Percentiles rank a stretch among this genome's conserved stretches.
Evolutionary conservation across 2,113 vertebrate species (phyloP).

Genomic region (Ageneiosus marmoratus): DNA sequence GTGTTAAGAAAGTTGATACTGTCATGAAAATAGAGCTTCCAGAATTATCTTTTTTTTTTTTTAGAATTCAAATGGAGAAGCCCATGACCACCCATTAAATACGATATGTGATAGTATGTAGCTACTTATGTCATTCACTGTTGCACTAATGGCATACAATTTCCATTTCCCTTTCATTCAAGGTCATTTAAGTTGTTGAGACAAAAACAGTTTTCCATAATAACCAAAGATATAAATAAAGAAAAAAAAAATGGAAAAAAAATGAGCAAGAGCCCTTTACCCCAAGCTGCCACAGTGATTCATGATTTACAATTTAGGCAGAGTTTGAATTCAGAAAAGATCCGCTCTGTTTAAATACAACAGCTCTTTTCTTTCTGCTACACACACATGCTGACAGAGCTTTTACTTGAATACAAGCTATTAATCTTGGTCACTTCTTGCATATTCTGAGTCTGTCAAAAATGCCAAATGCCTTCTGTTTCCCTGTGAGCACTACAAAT

Average conservation of each 20-base stretch:
- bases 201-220: slow-evolving; percentile 66
- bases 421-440: slow-evolving; percentile 69
- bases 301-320: slow-evolving; percentile 80
- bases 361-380: slow-evolving; percentile 63
- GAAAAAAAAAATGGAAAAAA: slow-evolving; percentile 64
- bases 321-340: slow-evolving; percentile 76
- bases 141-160: neutral
- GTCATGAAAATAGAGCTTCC: neutral
- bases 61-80: neutral
- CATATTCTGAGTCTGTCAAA: slow-evolving; percentile 54
- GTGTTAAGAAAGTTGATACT: neutral
- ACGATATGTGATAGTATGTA: neutral
- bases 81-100: neutral
- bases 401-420: slow-evolving; percentile 64
- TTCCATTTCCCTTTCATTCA: slow-evolving; percentile 10
- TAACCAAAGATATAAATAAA: slow-evolving; percentile 11
- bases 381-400: slow-evolving; percentile 60
- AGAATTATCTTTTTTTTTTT: neutral
- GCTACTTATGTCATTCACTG: neutral
- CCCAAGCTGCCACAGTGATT: slow-evolving; percentile 79
- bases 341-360: slow-evolving; percentile 61
- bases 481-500: slow-evolving; percentile 23
- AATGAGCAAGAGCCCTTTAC: slow-evolving; percentile 70
- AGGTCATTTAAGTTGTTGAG: slow-evolving; percentile 59
- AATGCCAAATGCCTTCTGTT: slow-evolving; percentile 42